Conservation (phyloP, 2,888 invertebrate species). For the Aromia moschata region DNA sequence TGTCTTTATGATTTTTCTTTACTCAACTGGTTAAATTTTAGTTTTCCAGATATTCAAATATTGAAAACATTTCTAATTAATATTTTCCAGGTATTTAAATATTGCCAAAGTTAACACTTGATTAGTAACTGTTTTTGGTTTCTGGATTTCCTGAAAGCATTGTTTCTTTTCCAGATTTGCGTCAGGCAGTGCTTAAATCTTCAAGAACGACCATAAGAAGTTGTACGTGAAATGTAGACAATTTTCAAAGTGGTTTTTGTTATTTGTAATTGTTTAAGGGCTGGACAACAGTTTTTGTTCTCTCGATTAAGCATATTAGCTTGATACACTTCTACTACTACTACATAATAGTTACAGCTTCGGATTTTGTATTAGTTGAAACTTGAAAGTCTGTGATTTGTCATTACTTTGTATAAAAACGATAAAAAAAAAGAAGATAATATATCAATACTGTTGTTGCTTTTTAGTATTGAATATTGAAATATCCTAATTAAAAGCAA, state of each 20-base stretch:
- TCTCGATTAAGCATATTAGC: constrained; percentile 19
- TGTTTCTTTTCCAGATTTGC: constrained; percentile 24
- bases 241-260: constrained; percentile 19
- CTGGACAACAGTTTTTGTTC: constrained; percentile 24
- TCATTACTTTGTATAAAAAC: constrained; percentile 39
- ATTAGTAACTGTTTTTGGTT: too few relatives aligned
- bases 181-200: constrained; percentile 11
- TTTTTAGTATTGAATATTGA: constrained; percentile 57
- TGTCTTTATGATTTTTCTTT: too few relatives aligned
- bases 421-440: constrained; percentile 39
- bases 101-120: too few relatives aligned
- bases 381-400: constrained; percentile 58
- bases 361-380: constrained; percentile 55
- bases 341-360: constrained; percentile 41
- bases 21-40: too few relatives aligned
- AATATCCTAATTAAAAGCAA: constrained; percentile 44
- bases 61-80: too few relatives aligned
- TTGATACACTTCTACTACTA: constrained; percentile 28
- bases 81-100: too few relatives aligned
- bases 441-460: constrained; percentile 59
- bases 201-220: constrained; percentile 15
- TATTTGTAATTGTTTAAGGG: constrained; percentile 17
- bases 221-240: constrained; percentile 10
- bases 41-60: too few relatives aligned
- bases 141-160: too few relatives aligned